phyloP scores from a whole-genome alignment of 2,888 invertebrate species.

The Fragum sueziense region DNA sequence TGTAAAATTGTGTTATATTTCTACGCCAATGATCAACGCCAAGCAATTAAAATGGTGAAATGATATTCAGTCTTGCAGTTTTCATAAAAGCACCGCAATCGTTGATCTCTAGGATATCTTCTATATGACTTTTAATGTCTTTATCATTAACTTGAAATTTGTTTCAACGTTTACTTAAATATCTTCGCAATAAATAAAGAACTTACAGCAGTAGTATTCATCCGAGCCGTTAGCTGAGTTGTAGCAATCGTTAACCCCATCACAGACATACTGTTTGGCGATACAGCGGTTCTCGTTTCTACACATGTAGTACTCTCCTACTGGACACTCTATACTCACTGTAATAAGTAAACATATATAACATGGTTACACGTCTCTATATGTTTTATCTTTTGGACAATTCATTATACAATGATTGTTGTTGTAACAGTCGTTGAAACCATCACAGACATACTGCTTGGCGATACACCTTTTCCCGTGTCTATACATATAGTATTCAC shows the following conservation, averaged over 20 bases:
- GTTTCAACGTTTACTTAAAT: no score
- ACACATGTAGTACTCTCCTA: constrained; percentile 66
- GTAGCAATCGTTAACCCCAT: constrained; percentile 82
- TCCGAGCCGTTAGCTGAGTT: constrained; percentile 80
- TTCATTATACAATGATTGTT: neutral
- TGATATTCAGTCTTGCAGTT: no score
- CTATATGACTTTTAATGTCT: no score
- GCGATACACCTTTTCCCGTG: constrained; percentile 79
- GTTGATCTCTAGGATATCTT: no score
- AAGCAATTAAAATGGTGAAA: no score
- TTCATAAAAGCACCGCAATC: no score
- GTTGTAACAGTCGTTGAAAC: neutral
- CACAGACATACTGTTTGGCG: constrained; percentile 82
- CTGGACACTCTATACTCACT: constrained; percentile 54
- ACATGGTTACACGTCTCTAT: no score
- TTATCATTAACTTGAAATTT: no score
- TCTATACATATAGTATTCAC: constrained; percentile 64
- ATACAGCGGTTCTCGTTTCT: constrained; percentile 79
- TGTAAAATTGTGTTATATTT: no score
- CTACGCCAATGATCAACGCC: no score
- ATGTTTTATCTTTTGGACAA: no score
- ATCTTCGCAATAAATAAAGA: no score
- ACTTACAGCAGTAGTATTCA: constrained; percentile 82
- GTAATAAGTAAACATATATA: constrained; percentile 81
- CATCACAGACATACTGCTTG: constrained; percentile 69